Base-by-base conservation (phyloP, 2,113 vertebrate species). In the Quiscalus mexicanus region DNA sequence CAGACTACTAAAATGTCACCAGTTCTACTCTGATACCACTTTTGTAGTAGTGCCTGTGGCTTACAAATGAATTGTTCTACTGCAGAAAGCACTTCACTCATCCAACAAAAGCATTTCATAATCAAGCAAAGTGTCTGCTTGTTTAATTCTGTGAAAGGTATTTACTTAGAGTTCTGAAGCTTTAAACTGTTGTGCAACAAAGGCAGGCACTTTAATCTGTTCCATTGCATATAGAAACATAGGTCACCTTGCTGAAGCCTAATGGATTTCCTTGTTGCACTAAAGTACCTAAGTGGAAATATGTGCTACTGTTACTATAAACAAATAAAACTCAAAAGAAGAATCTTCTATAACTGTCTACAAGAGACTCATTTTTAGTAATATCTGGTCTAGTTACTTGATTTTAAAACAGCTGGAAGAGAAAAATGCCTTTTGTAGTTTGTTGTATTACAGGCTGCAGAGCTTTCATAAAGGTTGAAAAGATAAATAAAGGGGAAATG, bases 301-400 rank as follows among this genome's bases (percentile, higher is more conserved):
- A 42, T 53, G 56, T 93, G 60, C 68, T 95, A 6, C 37, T 84
- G 76, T 95, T 92, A 27, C 52, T 91, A 42, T 93, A 86, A 92
- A 89, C 41, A 93, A 97, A 96, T 97, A 95, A 97, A 96, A 56
- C 35, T 89, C 28, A 15, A 44, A 93, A 85, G 41, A 92, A 83
- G 73, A 79, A 76, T 92, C 80, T 96, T 92, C 76, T 75, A 1
- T 71, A 71, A 55, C 42, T 92, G 78, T 65, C 59, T 85, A 0
- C 30, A 67, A 41, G 60, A 88, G 79, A 78, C 23, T 95, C 0
- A 7, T 90, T 82, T 95, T 88, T 92, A 53, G 12, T 85, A 44
- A 6, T 50, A 62, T 4, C 24, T 76, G 11, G 6, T 78, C 22
- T 50, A 33, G 15, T 81, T 87, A 49, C 8, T 53, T 64, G 41